phyloP scores from a whole-genome alignment of 2,888 invertebrate species.

The Campopleginae sp. region DNA sequence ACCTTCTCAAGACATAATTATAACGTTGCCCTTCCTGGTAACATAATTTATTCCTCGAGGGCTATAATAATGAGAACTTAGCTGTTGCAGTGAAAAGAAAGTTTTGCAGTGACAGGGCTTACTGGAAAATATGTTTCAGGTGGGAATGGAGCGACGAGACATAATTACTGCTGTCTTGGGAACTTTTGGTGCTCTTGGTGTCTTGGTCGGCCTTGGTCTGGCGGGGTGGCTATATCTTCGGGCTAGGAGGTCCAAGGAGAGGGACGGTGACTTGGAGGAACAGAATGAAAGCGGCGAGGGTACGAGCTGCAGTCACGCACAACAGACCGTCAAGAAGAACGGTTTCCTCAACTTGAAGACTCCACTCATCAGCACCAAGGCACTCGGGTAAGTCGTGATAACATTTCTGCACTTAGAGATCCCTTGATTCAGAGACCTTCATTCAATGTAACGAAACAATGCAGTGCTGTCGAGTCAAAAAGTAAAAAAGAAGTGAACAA shows the following conservation, averaged over 20 bases:
- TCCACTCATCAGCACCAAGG: slow-evolving; percentile 90
- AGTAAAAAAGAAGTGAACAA: neutral
- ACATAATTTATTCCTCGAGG: too few species aligned
- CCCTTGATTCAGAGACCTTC: too few species aligned
- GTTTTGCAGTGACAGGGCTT: neutral
- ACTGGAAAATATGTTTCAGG: slow-evolving; percentile 82
- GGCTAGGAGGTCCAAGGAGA: slow-evolving; percentile 86
- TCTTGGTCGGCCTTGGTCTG: slow-evolving; percentile 84
- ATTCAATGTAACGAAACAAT: neutral
- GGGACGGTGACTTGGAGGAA: slow-evolving; percentile 86
- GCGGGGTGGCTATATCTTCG: slow-evolving; percentile 87
- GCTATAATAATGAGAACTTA: too few species aligned
- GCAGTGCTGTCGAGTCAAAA: neutral
- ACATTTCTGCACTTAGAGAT: neutral
- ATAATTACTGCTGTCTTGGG: slow-evolving; percentile 88
- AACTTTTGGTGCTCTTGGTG: slow-evolving; percentile 86
- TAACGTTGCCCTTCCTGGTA: too few species aligned
- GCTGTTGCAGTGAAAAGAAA: neutral
- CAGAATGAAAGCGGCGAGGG: slow-evolving; percentile 86
- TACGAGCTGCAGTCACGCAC: slow-evolving; percentile 76
- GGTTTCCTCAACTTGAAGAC: slow-evolving; percentile 90
- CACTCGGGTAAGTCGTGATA: slow-evolving; percentile 88
- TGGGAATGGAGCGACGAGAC: slow-evolving; percentile 89
- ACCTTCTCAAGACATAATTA: too few species aligned
- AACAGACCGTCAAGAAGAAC: slow-evolving; percentile 85